Evolutionary conservation across 2,113 vertebrate species (phyloP), one percentile per base, ranked within the genome.

Genomic region (Pelusios castaneus): DNA sequence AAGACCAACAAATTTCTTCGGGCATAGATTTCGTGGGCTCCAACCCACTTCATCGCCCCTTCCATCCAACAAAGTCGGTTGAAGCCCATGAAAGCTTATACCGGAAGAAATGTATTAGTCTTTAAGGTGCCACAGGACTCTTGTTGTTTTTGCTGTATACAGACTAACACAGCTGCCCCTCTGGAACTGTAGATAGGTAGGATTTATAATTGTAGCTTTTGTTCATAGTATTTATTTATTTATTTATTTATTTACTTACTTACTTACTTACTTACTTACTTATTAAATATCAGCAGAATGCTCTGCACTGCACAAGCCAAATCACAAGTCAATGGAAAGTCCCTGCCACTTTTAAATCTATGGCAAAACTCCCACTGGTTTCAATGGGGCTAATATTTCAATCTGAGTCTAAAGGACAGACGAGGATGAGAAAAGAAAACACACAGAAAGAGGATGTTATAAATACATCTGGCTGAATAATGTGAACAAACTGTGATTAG

Each of bases 341-440:
- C 84, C 9, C 5, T 77, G 51, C 58, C 8, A 8, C 38, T 60
- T 89, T 51, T 63, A 77, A 76, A 13, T 80, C 75, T 55, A 87
- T 89, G 29, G 19, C 19, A 85, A 95, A 70, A 82, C 41, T 94
- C 31, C 84, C 1, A 54, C 58, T 34, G 70, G 4, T 25, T 90
- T 17, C 67, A 87, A 1, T 31, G 21, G 17, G n/a, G 9, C 17
- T 60, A 17, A 27, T 80, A 54, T 86, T 91, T 87, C 85, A 89
- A 54, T 7, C 19, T 80, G 10, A 51, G 41, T 77, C n/a, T 70
- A 4, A 85, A 45, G 70, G 34, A 80, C 0, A 0, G 31, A 51
- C 24, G 41, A 54, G 38, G 34, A n/a, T 91, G 73, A 80, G 60
- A 80, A 94, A 85, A 91, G 24, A 83, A 84, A 87, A 82, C 70